A percentile compares a stretch with the other conserved stretches of the same genome.
Conservation (phyloP, 2,888 invertebrate species). For the Lasioglossum malachurum region DNA sequence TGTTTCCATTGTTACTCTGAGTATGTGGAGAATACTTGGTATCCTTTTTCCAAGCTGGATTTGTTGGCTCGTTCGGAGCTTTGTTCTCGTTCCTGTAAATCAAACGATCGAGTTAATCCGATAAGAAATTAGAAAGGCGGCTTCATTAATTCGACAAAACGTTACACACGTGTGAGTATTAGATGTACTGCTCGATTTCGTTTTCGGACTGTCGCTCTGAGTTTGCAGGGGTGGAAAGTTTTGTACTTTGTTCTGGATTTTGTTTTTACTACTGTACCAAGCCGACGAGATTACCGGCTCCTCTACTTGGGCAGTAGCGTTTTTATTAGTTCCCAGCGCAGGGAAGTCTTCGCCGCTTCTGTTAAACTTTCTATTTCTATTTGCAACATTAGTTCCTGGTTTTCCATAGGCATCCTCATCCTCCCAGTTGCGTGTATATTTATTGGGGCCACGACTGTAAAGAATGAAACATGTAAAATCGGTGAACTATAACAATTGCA, state of each 20-base stretch:
- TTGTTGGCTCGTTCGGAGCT: slow-evolving; percentile 79
- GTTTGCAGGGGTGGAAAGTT: slow-evolving; percentile 82
- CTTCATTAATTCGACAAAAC: slow-evolving; percentile 18
- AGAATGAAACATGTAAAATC: slow-evolving; percentile 25
- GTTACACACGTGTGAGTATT: slow-evolving; percentile 75
- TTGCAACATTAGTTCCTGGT: slow-evolving; percentile 80
- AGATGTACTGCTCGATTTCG: slow-evolving; percentile 67
- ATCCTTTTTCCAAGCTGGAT: slow-evolving; percentile 81
- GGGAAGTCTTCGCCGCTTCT: slow-evolving; percentile 87
- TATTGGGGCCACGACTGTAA: slow-evolving; percentile 95
- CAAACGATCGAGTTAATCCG: not conserved
- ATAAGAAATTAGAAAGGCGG: not conserved
- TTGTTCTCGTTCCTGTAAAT: slow-evolving; percentile 80
- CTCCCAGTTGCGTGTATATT: slow-evolving; percentile 97
- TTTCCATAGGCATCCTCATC: slow-evolving; percentile 95
- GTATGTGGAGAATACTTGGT: slow-evolving; percentile 72
- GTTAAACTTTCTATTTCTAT: slow-evolving; percentile 78
- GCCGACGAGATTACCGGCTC: slow-evolving; percentile 83
- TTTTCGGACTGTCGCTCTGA: slow-evolving; percentile 78
- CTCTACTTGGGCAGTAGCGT: slow-evolving; percentile 73
- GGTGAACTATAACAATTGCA: not conserved
- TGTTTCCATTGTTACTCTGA: slow-evolving; percentile 77
- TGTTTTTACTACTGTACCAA: slow-evolving; percentile 84
- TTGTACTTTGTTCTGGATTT: slow-evolving; percentile 77
- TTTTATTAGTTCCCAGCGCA: slow-evolving; percentile 82